A percentile compares a stretch with the other conserved stretches of the same genome.
These are phyloP conservation scores for Scaptomyza graminum DNA, from an alignment of 1,140 invertebrate species.

Conservation along the genomic window DNA sequence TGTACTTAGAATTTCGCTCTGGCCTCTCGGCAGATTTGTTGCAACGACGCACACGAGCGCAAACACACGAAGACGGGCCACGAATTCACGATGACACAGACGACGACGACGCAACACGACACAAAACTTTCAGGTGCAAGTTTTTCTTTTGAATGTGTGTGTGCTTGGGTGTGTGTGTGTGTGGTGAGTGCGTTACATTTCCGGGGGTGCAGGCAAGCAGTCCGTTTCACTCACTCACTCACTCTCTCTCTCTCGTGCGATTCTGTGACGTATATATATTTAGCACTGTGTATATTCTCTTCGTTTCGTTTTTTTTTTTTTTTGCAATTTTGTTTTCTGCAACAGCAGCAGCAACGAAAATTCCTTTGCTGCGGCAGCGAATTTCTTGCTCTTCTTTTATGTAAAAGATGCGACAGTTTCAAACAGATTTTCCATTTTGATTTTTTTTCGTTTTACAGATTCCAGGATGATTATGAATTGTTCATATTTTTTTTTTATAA, in stretches of 20 bases:
- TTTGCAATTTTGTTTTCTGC: slow-evolving; percentile 30
- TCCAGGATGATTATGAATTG: slow-evolving; percentile 15
- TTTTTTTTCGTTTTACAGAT: slow-evolving; percentile 31
- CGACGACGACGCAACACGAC: slow-evolving; percentile 33
- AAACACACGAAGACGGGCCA: slow-evolving; percentile 47
- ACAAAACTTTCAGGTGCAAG: slow-evolving; percentile 79
- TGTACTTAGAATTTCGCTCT: slow-evolving; percentile 48
- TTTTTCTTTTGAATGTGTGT: slow-evolving; percentile 64
- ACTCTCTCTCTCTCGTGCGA: slow-evolving; percentile 46
- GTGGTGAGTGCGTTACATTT: slow-evolving; percentile 67
- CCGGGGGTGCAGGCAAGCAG: slow-evolving; percentile 68
- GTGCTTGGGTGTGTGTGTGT: slow-evolving; percentile 47
- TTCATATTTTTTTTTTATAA: slow-evolving; percentile 1
- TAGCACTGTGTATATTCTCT: slow-evolving; percentile 46
- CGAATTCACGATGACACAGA: slow-evolving; percentile 51
- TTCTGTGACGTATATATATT: slow-evolving; percentile 75
- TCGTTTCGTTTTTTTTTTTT: slow-evolving; percentile 14
- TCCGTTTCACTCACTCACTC: slow-evolving; percentile 52
- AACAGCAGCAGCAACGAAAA: slow-evolving; percentile 56
- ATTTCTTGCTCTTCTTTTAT: slow-evolving; percentile 43
- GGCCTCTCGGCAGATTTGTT: slow-evolving; percentile 33
- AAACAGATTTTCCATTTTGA: slow-evolving; percentile 32
- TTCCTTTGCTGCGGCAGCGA: slow-evolving; percentile 48
- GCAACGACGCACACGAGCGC: slow-evolving; percentile 45
- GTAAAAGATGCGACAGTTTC: slow-evolving; percentile 42